phyloP scores from a whole-genome alignment of 2,797 vertebrate species.

The Poecile montanus region DNA sequence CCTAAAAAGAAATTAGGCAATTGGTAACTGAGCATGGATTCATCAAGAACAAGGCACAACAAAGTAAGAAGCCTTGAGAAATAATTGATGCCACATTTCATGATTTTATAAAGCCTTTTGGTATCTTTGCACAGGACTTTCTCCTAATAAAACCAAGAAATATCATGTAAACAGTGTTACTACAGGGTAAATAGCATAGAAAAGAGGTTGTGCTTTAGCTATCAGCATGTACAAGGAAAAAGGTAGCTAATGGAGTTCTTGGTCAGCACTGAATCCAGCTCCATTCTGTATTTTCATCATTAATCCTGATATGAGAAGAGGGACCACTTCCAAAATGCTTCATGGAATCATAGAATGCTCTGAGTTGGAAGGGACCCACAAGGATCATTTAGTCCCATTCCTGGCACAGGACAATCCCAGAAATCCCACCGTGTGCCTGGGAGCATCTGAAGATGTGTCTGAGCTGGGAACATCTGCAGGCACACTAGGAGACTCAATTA shows the following conservation, averaged over 20 bases:
- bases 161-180: background rate
- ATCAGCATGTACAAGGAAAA: background rate
- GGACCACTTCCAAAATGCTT: accelerated
- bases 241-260: background rate
- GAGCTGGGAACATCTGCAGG: background rate
- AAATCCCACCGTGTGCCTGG: background rate
- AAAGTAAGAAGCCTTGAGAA: background rate
- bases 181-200: background rate
- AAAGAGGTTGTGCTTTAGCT: background rate
- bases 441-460: background rate
- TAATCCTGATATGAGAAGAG: background rate
- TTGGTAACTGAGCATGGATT: background rate
- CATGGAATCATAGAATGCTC: background rate
- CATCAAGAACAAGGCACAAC: background rate
- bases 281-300: background rate
- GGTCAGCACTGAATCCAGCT: background rate
- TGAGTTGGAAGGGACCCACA: background rate
- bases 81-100: background rate
- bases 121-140: background rate
- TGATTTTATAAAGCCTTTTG: background rate
- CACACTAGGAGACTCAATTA: background rate
- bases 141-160: background rate
- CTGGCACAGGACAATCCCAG: background rate
- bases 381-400: background rate
- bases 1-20: background rate